phyloP scores from a whole-genome alignment of 2,797 vertebrate genomes.

The Odontamblyopus rebecca region DNA sequence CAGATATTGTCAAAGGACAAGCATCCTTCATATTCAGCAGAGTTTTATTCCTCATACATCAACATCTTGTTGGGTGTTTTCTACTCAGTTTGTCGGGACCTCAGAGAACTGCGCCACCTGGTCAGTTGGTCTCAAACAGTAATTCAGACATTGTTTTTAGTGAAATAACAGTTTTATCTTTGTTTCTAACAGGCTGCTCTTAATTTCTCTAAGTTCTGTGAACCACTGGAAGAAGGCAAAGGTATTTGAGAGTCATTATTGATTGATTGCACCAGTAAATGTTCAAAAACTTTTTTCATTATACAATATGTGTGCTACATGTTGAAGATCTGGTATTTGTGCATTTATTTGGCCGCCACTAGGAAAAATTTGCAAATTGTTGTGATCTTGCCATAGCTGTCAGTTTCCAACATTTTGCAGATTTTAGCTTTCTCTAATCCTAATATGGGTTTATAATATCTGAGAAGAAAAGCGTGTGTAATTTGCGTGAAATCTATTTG shows the following conservation, averaged over 20 bases:
- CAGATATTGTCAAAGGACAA: slow-evolving; percentile 87
- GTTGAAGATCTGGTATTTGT: not conserved
- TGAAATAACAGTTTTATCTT: slow-evolving; percentile 19
- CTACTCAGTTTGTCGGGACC: slow-evolving; percentile 92
- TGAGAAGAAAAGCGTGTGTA: not conserved
- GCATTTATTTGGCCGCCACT: not conserved
- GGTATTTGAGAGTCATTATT: slow-evolving; percentile 67
- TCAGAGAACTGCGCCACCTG: slow-evolving; percentile 93
- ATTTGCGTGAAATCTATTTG: not conserved
- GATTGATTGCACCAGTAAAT: not conserved
- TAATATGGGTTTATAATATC: not conserved
- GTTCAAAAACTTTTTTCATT: not conserved
- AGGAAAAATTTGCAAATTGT: not conserved
- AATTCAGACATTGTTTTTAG: slow-evolving; percentile 10
- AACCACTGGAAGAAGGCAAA: slow-evolving; percentile 90
- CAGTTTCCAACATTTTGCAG: too few species aligned
- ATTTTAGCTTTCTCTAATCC: not conserved
- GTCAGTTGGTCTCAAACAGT: slow-evolving; percentile 69
- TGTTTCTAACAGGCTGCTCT: slow-evolving; percentile 84
- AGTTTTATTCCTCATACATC: slow-evolving; percentile 92
- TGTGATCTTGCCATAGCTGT: too few species aligned
- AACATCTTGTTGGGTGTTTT: slow-evolving; percentile 98
- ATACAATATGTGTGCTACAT: not conserved
- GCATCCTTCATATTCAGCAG: slow-evolving; percentile 86
- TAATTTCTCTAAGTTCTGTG: slow-evolving; percentile 95